These are phyloP conservation scores for Sorex maritimensis DNA, from an alignment of 2,797 vertebrate genomes.

Conservation along the genomic window DNA sequence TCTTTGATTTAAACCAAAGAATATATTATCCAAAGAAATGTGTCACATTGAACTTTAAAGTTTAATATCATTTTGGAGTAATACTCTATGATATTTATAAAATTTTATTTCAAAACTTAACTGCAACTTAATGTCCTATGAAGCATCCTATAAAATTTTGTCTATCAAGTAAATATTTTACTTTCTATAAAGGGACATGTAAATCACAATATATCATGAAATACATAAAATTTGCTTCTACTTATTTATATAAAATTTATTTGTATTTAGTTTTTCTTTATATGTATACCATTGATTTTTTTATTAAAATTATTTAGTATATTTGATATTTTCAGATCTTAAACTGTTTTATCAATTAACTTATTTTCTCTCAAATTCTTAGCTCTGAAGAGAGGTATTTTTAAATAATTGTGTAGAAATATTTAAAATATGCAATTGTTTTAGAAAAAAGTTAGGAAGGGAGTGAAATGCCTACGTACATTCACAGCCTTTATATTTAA, in stretches of 20 bases:
- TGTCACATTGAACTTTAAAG: constrained; percentile 81
- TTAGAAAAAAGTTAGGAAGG: constrained; percentile 77
- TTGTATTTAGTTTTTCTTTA: constrained; percentile 65
- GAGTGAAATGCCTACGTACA: constrained; percentile 29
- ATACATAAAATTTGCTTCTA: constrained; percentile 43
- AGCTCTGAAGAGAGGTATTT: constrained; percentile 70
- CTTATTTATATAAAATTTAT: background rate
- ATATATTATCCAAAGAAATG: constrained; percentile 82
- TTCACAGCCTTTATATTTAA: constrained; percentile 73
- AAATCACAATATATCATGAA: background rate
- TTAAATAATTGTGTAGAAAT: constrained; percentile 64
- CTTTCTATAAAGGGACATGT: background rate
- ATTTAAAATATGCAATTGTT: constrained; percentile 66
- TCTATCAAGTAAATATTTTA: constrained; percentile 81
- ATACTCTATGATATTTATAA: constrained; percentile 82
- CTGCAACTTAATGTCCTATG: constrained; percentile 76
- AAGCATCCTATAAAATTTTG: constrained; percentile 78
- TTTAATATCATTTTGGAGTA: constrained; percentile 85
- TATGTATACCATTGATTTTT: constrained; percentile 65
- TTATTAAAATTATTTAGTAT: constrained; percentile 75
- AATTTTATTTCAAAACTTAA: constrained; percentile 80
- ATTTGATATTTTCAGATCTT: constrained; percentile 53
- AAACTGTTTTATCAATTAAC: constrained; percentile 47
- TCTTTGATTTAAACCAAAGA: constrained; percentile 63
- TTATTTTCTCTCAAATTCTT: constrained; percentile 52